Base-by-base conservation (phyloP, 2,113 vertebrate species). In the Tragulus kanchil region DNA sequence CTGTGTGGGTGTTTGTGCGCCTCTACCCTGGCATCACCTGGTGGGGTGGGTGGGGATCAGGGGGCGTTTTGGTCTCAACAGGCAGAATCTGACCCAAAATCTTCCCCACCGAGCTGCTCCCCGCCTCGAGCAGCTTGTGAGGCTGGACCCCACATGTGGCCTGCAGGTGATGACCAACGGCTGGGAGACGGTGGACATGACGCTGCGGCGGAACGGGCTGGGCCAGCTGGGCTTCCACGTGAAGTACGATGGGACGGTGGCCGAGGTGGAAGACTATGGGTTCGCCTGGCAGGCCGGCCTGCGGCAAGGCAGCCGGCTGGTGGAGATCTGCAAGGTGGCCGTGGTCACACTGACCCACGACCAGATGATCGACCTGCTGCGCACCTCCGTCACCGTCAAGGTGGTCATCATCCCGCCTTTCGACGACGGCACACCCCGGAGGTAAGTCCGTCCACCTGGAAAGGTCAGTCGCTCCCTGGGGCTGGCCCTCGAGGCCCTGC, bases 201-300 rank as follows among this genome's bases (percentile, higher is more conserved):
- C 99, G 0, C 98, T 99, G 59, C 98, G 99, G 91, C 98, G 99
- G 96, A 99, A 99, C 0, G 99, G 99, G 0, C 98, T 99, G 58
- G 99, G 99, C 26, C 99, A 99, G 85, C 98, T 99, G 97, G 99
- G 99, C 36, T 99, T 99, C 98, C 99, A 99, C 0, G 99, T 99
- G 26, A 99, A 99, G n/a, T 98, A 99, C 42, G 99, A 99, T 0
- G 99, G 99, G 59, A 99, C 99, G 0, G 99, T 99, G 96, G 99
- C 99, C 0, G 99, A 99, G 98, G 99, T 99, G 96, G 99, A 99
- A 97, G 99, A 99, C 67, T 99, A 99, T 0, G 99, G 99, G 23
- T 99, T 99, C 5, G 99, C 99, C 95, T 99, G 99, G 99, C 99
- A 99, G 96, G 99, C 99, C 0, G 99, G 99, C 1, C 98, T 99